A percentile compares a stretch with the other conserved stretches of the same genome.
These are phyloP conservation scores for Trochalopteron elliotii DNA, from an alignment of 2,113 vertebrate species.

Conservation along the genomic window DNA sequence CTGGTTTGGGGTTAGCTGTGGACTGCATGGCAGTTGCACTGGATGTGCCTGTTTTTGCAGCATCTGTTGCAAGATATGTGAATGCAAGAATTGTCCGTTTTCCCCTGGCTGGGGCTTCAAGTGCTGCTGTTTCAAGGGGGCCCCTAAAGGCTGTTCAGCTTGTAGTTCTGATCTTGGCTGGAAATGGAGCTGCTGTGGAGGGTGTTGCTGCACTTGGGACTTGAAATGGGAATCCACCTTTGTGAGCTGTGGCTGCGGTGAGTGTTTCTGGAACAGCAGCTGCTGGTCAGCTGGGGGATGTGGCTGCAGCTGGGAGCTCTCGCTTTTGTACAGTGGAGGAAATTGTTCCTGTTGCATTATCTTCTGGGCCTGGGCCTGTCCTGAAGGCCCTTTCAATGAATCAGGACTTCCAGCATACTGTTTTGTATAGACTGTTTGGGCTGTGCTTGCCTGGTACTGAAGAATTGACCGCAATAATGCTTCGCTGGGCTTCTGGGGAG, in stretches of 20 bases:
- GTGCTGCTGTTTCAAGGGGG: slow-evolving; percentile 77
- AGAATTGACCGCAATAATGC: slow-evolving; percentile 60
- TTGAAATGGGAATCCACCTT: slow-evolving; percentile 64
- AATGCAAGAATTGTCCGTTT: slow-evolving; percentile 73
- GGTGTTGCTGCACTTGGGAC: slow-evolving; percentile 55
- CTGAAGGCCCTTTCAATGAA: slow-evolving; percentile 64
- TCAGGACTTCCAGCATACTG: slow-evolving; percentile 76
- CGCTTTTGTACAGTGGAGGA: slow-evolving; percentile 33
- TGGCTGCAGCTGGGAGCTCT: slow-evolving; percentile 59
- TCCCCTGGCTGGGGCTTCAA: slow-evolving; percentile 77
- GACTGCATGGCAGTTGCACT: slow-evolving; percentile 69
- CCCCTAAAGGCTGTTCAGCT: slow-evolving; percentile 62
- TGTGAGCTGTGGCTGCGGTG: slow-evolving; percentile 21
- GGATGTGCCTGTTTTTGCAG: slow-evolving; percentile 76
- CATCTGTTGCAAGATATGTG: slow-evolving; percentile 74
- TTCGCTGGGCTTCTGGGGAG: slow-evolving; percentile 68
- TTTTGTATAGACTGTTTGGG: slow-evolving; percentile 70
- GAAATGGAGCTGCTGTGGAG: slow-evolving; percentile 67
- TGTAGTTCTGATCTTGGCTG: slow-evolving; percentile 63
- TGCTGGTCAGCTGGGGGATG: slow-evolving; percentile 79
- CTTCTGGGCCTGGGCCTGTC: slow-evolving; percentile 67
- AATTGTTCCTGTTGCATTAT: slow-evolving; percentile 65
- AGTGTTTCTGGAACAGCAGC: slow-evolving; percentile 67
- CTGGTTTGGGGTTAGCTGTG: slow-evolving; percentile 62
- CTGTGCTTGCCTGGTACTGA: slow-evolving; percentile 68